Conservation (phyloP, 2,113 vertebrate genomes). For the Ptychochromis oligacanthus region DNA sequence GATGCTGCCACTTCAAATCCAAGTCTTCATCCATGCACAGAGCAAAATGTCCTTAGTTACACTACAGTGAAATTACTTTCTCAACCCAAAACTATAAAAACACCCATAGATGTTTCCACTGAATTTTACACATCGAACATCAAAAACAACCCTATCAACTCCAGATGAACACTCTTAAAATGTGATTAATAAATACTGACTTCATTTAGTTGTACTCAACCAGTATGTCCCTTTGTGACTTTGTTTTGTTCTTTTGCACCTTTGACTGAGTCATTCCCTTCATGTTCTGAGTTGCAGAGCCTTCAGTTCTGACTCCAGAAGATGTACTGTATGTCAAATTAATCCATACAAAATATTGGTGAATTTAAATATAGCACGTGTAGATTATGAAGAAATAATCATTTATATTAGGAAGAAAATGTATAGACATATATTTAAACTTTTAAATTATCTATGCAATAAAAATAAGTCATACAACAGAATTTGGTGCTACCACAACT, state of each 20-base stretch:
- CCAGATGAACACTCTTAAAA: too few relatives aligned
- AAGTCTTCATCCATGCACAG: too few relatives aligned
- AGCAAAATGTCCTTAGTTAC: not conserved
- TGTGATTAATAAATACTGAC: too few relatives aligned
- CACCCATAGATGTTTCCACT: not conserved
- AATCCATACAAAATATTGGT: not conserved
- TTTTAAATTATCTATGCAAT: not conserved
- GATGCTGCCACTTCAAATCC: not conserved
- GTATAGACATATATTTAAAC: accelerated
- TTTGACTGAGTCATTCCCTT: too few relatives aligned
- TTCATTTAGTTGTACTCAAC: too few relatives aligned
- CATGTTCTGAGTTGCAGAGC: too few relatives aligned
- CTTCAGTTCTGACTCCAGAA: too few relatives aligned
- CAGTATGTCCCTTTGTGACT: too few relatives aligned
- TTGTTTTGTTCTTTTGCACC: too few relatives aligned
- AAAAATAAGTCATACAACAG: not conserved
- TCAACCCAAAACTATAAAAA: not conserved
- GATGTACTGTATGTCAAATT: not conserved
- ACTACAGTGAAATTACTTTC: not conserved
- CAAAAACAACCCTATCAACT: too few relatives aligned
- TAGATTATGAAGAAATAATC: not conserved
- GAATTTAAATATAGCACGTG: not conserved
- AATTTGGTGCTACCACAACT: not conserved
- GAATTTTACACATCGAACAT: too few relatives aligned
- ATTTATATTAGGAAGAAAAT: not conserved